Base-by-base conservation (phyloP, 2,797 vertebrate genomes). In the Anniella stebbinsi region DNA sequence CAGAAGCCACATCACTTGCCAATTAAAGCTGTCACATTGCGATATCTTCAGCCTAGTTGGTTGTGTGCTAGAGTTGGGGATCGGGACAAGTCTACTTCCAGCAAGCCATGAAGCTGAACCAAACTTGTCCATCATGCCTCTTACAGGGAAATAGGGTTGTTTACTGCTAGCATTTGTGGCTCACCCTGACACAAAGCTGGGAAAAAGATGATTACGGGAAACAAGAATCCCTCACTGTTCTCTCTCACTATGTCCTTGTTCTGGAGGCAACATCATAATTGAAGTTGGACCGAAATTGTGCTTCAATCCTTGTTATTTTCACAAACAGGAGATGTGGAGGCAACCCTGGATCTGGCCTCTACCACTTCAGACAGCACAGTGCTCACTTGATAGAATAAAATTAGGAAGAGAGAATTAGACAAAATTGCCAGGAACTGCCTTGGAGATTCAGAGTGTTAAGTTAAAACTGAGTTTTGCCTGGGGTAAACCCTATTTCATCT, bases 1-100 rank as follows among this genome's bases (percentile, higher is more conserved):
- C 66, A 76, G 60, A 72, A 93, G 86, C 2, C 82, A 2, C 17
- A 48, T 51, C 51, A 38, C 78, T 36, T 93, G 89, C 91, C 92
- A 93, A 96, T 95, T 93, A 96, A 91, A 89, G 0, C 6, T 77
- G 90, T 82, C 80, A 67, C 85, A 3, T 66, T 12, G 69, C 1
- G 0, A 0, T 91, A 90, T 76, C 38, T 38, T 88, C 54, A 87
- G 38, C 12, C 18, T 15, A 33, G 21, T 28, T 17, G 7, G 12
- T 21, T 21, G 38, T 30, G 38, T 13, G 38, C 54, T 5, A 18
- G 78, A 84, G 13, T 2, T 0, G 0, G 86, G 1, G 1, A 6
- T 80, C 0, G 0, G 2, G 84, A 73, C n/a, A 7, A 5, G 41
- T n/a, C 33, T 1, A 0, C 83, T 2, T 0, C 76, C 1, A 33